A percentile compares a stretch with the other conserved stretches of the same genome.
These are phyloP conservation scores for Romanogobio albipinnatus DNA, from an alignment of 2,113 vertebrate species.

Conservation along the genomic window DNA sequence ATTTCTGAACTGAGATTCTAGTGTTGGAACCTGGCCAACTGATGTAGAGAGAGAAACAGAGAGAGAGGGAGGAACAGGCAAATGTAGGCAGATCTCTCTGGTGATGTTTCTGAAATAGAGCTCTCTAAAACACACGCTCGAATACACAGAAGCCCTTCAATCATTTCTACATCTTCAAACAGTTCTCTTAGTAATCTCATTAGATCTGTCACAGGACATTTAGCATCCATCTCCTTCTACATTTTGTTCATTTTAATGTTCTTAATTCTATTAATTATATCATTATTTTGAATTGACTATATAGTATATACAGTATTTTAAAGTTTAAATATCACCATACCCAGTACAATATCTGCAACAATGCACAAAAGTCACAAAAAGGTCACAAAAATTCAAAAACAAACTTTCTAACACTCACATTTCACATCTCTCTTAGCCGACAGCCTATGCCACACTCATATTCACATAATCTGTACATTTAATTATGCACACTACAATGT, in stretches of 20 bases:
- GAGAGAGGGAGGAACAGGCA: slow-evolving; percentile 5
- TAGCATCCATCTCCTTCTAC: slow-evolving; percentile 1
- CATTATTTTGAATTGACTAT: neutral
- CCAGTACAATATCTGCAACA: neutral
- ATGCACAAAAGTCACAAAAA: neutral
- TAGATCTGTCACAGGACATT: slow-evolving; percentile 56
- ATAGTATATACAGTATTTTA: neutral
- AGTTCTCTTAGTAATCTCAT: slow-evolving; percentile 65
- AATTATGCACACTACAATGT: neutral
- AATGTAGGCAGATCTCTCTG: slow-evolving; percentile 38
- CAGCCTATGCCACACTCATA: neutral
- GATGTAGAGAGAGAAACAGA: neutral
- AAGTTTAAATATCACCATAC: neutral
- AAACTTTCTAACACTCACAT: neutral
- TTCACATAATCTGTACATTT: neutral
- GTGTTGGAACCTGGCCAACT: slow-evolving; percentile 26
- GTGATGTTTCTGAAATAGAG: slow-evolving; percentile 31
- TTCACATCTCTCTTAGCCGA: neutral
- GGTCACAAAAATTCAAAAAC: neutral
- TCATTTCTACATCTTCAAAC: slow-evolving; percentile 16
- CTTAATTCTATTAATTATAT: neutral
- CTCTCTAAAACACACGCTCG: slow-evolving; percentile 31
- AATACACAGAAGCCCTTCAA: slow-evolving; percentile 20
- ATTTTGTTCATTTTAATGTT: neutral
- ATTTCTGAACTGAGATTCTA: slow-evolving; percentile 4